Base-by-base conservation (phyloP, 2,113 vertebrate species). In the Salvelinus namaycush region DNA sequence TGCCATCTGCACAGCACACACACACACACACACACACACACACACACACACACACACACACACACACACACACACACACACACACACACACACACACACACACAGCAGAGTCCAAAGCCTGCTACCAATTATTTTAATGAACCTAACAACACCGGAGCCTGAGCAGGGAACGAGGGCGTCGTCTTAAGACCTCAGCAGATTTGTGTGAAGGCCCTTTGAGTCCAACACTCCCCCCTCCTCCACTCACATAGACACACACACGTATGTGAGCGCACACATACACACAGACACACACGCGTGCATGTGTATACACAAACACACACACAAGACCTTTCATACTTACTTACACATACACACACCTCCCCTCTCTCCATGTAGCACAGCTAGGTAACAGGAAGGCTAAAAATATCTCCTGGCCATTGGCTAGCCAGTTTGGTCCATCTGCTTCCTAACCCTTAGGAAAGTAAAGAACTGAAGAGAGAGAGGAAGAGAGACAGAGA, bases 351-450 rank as follows among this genome's bases (percentile, higher is more conserved):
- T 18, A 27, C 9, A 72, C 70, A 59, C 70, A 64, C 20, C 27
- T 49, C 60, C 57, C 12, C 34, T 72, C 51, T 70, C 34, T 76
- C 59, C 29, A 24, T 44, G 11, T 62, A 31, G 72, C 69, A 79
- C 48, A 69, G 54, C 67, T 49, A 69, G 67, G 16, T 71, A 66
- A 51, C 73, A 39, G 68, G 67, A 62, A 34, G 14, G 81, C 87
- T 91, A 90, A 87, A 90, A 89, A 91, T 93, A 92, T 64, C 84
- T 77, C n/a, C 68, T 76, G 85, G 83, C 79, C 89, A 89, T 86
- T 90, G 89, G 88, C 85, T 87, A 89, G 76, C 88, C 86, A 81
- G 79, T 76, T 82, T 83, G 77, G 82, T 49, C 91, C 89, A 91
- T 92, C 89, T 92, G 92, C 83, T 89, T 78, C 66, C 78, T 81